Conservation (phyloP, 2,113 vertebrate species). For the Scophthalmus maximus region DNA sequence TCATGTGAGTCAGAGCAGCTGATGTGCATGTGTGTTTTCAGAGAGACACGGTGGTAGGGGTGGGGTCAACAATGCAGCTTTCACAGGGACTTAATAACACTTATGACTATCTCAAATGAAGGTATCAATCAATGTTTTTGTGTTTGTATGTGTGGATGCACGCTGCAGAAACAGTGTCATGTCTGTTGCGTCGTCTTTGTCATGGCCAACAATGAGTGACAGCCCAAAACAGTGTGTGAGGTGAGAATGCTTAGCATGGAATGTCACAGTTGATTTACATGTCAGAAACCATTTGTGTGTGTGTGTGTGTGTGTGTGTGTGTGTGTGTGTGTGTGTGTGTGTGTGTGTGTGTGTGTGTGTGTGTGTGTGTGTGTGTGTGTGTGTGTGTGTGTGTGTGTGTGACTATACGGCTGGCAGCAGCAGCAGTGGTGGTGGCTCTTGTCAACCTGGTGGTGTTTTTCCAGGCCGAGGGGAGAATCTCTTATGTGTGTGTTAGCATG, state of each 20-base stretch:
- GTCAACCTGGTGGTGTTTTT: conserved; percentile 62
- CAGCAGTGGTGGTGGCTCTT: conserved; percentile 7
- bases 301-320: conserved; percentile 17
- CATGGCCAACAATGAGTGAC: conserved; percentile 3
- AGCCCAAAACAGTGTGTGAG: conserved; percentile 16
- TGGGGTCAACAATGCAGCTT: conserved; percentile 12
- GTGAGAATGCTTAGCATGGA: conserved; percentile 36
- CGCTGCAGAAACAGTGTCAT: conserved; percentile 7
- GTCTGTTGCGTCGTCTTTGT: background rate
- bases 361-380: conserved; percentile 14
- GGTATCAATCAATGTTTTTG: background rate
- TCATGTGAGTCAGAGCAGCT: conserved; percentile 64
- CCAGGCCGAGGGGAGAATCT: conserved; percentile 48
- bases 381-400: conserved; percentile 19
- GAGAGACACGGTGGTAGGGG: conserved; percentile 7
- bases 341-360: conserved; percentile 18
- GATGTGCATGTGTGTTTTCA: conserved; percentile 35
- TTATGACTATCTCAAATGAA: conserved; percentile 24
- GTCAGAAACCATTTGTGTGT: conserved; percentile 38
- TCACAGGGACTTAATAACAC: conserved; percentile 18
- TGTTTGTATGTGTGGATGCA: background rate
- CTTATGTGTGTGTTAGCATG: conserved; percentile 32
- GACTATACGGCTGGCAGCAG: conserved; percentile 19
- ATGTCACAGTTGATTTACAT: conserved; percentile 55
- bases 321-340: conserved; percentile 20